Conservation (phyloP, 35 echinoderm and acorn worm genomes). For the Strongylocentrotus purpuratus region DNA sequence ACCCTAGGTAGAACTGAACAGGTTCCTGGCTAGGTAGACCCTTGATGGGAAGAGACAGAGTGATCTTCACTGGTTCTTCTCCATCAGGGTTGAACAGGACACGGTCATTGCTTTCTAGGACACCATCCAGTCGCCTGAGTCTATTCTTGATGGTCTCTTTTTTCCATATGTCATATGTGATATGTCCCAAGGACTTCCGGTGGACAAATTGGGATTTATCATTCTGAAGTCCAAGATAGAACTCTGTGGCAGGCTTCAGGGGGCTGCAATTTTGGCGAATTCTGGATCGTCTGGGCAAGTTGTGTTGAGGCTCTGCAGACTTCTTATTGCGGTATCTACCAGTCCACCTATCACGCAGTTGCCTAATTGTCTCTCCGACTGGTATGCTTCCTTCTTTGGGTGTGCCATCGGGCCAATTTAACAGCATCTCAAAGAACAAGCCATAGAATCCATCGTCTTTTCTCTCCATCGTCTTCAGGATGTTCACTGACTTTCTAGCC, state of each 20-base stretch:
- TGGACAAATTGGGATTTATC: neutral
- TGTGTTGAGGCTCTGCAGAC: neutral
- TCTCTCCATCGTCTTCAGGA: slow-evolving; percentile 26
- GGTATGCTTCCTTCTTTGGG: neutral
- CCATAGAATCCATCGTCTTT: slow-evolving; percentile 1
- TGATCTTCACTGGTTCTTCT: slow-evolving; percentile 39
- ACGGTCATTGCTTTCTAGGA: neutral
- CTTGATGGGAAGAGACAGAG: slow-evolving; percentile 34
- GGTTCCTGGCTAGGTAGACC: slow-evolving; percentile 50
- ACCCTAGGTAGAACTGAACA: slow-evolving; percentile 70
- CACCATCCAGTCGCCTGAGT: slow-evolving; percentile 10
- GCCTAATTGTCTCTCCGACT: neutral
- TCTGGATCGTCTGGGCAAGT: neutral
- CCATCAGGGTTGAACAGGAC: neutral
- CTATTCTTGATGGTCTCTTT: neutral
- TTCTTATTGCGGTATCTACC: neutral
- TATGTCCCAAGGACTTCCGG: neutral
- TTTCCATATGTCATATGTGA: slow-evolving; percentile 22
- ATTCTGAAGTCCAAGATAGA: slow-evolving; percentile 1
- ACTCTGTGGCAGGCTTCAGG: slow-evolving; percentile 21
- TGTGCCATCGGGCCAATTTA: slow-evolving; percentile 36
- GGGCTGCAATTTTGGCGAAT: neutral
- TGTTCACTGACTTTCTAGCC: neutral
- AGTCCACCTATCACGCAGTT: neutral
- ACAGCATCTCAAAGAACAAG: slow-evolving; percentile 47